Conservation (phyloP, 2,797 vertebrate genomes). For the Spinibarbus caldwelli region DNA sequence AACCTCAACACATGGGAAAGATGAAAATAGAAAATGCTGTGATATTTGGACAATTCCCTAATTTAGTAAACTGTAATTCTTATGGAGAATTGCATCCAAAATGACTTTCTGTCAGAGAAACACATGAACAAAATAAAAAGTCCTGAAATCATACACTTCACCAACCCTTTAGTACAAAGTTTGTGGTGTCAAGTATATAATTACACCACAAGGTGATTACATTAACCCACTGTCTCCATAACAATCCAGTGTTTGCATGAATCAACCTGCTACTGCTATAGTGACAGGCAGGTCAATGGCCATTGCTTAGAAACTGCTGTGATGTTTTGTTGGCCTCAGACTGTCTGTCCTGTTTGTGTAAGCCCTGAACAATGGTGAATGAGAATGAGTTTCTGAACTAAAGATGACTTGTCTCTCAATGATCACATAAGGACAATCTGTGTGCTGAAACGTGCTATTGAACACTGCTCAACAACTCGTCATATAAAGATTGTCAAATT, state of each 20-base stretch:
- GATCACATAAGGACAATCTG: neutral
- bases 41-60: neutral
- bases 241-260: neutral
- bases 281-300: neutral
- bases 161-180: neutral
- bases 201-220: neutral
- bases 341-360: neutral
- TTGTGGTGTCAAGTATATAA: neutral
- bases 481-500: neutral
- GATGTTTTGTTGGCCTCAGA: neutral
- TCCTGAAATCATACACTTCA: neutral
- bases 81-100: neutral
- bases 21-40: conserved; percentile 65
- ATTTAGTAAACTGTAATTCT: neutral
- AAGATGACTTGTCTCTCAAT: neutral
- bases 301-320: conserved; percentile 3
- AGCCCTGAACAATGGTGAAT: conserved; percentile 3
- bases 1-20: conserved; percentile 74
- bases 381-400: neutral
- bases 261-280: neutral
- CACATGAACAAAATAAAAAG: neutral
- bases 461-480: no score
- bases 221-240: neutral
- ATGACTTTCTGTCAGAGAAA: neutral
- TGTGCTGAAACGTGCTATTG: neutral